Evolutionary conservation across 1,140 invertebrate species (phyloP), one percentile per base, ranked within the genome.

Genomic region (Drosophila erecta): DNA sequence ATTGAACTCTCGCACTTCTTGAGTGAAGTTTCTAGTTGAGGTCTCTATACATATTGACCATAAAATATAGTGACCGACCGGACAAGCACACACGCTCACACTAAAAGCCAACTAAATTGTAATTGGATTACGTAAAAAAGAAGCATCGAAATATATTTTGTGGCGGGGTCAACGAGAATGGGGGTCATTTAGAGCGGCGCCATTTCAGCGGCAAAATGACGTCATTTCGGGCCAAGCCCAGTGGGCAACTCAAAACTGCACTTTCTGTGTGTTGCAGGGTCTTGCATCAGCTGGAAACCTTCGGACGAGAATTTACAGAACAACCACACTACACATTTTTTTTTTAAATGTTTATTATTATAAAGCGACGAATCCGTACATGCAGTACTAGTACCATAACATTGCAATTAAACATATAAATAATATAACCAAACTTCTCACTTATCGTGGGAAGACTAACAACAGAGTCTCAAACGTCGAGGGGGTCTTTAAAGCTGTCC

Each of bases 111-210:
- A 59, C 54, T 56, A 79, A 15, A 65, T 65, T 58, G 66, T 85
- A 86, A 83, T 87, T 87, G 83, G 83, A 86, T 86, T 86, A 86
- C 65, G 73, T 80, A 80, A 76, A 51, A 47, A 44, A 49, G 33
- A 57, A 76, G 41, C 53, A 75, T 17, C 44, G 22, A 55, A 43
- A 69, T 35, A 43, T 55, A 35, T 35, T 47, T 40, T 33, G 35
- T 49, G 30, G 43, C 17, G 53, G 51, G 43, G 43, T 37, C 46
- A 35, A 35, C n/a, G 47, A 14, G 57, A 27, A 38, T 44, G 47
- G 50, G 30, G 53, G 40, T 76, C 47, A 67, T 33, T 43, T 14
- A 11, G 22, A 64, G 53, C 41, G 71, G 55, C 47, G 51, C 51
- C 49, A 61, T 51, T 49, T 59, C 37, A 53, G 53, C 22, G 35